Evolutionary conservation across 2,888 invertebrate species (phyloP), one percentile per base, ranked within the genome.

Genomic region (Prosapia bicincta): DNA sequence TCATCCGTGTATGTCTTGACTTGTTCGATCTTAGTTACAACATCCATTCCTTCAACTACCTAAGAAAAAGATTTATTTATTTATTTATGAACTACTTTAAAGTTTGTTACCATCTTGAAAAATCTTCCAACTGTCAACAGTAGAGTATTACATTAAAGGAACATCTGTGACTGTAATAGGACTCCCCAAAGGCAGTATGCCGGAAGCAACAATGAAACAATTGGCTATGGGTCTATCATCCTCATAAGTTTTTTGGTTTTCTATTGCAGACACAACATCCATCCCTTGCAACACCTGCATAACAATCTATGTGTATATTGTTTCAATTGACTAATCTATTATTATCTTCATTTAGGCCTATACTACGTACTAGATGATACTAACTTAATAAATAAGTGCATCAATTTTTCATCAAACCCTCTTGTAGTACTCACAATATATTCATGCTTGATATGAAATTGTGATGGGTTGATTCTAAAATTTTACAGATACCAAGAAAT

Each of bases 241-340:
- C 65, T 88, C 85, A 82, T 92, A 92, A 20, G 96, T 97, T 74
- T 87, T 85, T 1, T 87, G 85, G 32, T 85, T 86, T 84, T 98
- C 98, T 83, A 98, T 94, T 85, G 92, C 92, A 76, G 93, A 89
- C 1, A 98, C 91, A 74, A 97, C 86, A 85, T 91, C 87, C 93
- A 95, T 89, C 82, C 81, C 81, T 66, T 80, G 76, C n/a, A 80
- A 66, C 7, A 80, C 79, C 80, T 79, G 67, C 71, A 75, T 78
- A n/a, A 71, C 9, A 54, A 54, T n/a, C n/a, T n/a, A n/a, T n/a
- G n/a, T n/a, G n/a, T n/a, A n/a, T n/a, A n/a, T n/a, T n/a, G n/a
- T n/a, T n/a, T n/a, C n/a, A n/a, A n/a, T n/a, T n/a, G n/a, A n/a
- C n/a, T n/a, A n/a, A n/a, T n/a, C n/a, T n/a, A n/a, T n/a, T n/a